Conservation (phyloP, 2,113 vertebrate species). For the Chrysochloris asiatica region DNA sequence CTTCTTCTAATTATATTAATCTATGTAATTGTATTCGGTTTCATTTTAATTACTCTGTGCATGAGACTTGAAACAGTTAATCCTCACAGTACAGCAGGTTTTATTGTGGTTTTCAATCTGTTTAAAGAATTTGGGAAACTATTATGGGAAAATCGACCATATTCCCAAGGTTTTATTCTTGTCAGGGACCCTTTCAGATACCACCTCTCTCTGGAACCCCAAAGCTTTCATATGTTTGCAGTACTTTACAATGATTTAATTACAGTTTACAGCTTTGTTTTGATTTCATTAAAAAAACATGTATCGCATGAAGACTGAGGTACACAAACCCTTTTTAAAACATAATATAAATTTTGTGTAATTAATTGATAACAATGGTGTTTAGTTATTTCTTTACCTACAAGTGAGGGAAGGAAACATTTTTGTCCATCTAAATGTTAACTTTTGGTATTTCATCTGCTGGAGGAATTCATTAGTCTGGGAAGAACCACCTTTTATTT, state of each 20-base stretch:
- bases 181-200: neutral
- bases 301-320: no score
- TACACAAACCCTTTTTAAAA: neutral
- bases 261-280: slow-evolving; percentile 33
- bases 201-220: neutral
- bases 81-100: slow-evolving; percentile 55
- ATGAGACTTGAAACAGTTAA: slow-evolving; percentile 33
- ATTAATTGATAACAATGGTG: slow-evolving; percentile 51
- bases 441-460: neutral
- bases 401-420: neutral
- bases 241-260: slow-evolving; percentile 46
- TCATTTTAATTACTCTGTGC: slow-evolving; percentile 57
- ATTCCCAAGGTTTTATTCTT: neutral
- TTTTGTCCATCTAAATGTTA: neutral
- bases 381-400: neutral
- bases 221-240: neutral
- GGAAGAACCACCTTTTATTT: slow-evolving; percentile 62
- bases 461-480: neutral
- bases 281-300: slow-evolving; percentile 32
- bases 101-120: slow-evolving; percentile 57
- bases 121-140: slow-evolving; percentile 49
- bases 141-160: slow-evolving; percentile 32
- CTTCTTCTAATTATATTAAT: slow-evolving; percentile 58
- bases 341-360: neutral
- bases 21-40: slow-evolving; percentile 66